Percentiles rank a stretch among this genome's conserved stretches.
Conservation (phyloP, 2,888 invertebrate genomes). For the Pterostichus madidus region DNA sequence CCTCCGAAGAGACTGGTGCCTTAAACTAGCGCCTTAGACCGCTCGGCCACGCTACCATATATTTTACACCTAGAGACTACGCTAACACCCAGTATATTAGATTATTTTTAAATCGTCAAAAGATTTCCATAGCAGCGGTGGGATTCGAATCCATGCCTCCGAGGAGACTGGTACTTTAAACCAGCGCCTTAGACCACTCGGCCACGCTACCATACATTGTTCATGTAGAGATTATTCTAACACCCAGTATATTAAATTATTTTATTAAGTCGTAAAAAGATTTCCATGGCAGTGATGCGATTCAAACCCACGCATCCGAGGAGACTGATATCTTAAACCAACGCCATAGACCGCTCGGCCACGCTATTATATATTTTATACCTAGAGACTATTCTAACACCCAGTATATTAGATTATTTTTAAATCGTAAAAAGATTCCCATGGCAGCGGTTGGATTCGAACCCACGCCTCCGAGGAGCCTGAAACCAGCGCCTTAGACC, state of each 20-base stretch:
- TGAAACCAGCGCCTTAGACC: slow-evolving; percentile 91
- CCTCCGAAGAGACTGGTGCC: too few relatives aligned
- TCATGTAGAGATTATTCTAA: too few relatives aligned
- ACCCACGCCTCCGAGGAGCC: slow-evolving; percentile 90
- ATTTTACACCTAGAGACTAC: background rate
- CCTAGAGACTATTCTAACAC: background rate
- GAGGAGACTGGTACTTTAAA: slow-evolving; percentile 95
- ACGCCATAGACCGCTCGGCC: slow-evolving; percentile 94
- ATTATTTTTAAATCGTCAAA: background rate
- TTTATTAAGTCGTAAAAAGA: slow-evolving; percentile 45
- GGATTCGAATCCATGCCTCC: slow-evolving; percentile 94
- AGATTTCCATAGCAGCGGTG: slow-evolving; percentile 82
- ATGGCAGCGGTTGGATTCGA: slow-evolving; percentile 92
- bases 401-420: too few relatives aligned
- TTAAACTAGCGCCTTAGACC: slow-evolving; percentile 81
- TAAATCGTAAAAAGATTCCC: slow-evolving; percentile 29
- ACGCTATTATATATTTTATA: slow-evolving; percentile 81
- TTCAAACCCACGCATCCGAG: slow-evolving; percentile 93
- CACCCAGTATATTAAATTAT: too few relatives aligned
- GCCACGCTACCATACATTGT: slow-evolving; percentile 86
- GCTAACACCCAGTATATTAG: background rate
- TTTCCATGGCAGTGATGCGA: slow-evolving; percentile 87
- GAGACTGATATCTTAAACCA: slow-evolving; percentile 95
- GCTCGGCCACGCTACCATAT: slow-evolving; percentile 9
- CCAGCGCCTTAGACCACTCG: slow-evolving; percentile 94